A percentile compares a stretch with the other conserved stretches of the same genome.
phyloP scores from a whole-genome alignment of 2,113 vertebrate genomes.

The Paramisgurnus dabryanus region DNA sequence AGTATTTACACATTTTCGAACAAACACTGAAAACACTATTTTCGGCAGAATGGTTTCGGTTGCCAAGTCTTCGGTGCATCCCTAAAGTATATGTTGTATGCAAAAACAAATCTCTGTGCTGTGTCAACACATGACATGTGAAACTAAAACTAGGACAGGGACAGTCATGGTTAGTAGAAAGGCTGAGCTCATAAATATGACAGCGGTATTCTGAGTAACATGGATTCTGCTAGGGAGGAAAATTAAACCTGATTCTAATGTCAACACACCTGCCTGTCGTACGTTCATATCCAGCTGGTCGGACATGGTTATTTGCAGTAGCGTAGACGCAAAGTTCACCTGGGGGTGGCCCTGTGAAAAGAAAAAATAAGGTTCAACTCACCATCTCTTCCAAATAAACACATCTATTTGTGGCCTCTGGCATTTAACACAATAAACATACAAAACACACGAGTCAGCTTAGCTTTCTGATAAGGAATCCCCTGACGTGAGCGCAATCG shows the following conservation, averaged over 20 bases:
- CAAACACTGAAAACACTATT: no score
- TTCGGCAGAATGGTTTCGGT: no score
- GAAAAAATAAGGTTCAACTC: constrained; percentile 2
- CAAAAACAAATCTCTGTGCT: constrained; percentile 8
- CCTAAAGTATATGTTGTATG: background rate
- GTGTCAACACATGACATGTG: constrained; percentile 35
- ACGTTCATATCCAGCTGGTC: constrained; percentile 97
- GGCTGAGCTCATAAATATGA: constrained; percentile 6
- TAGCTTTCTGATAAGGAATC: background rate
- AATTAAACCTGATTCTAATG: background rate
- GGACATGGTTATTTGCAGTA: constrained; percentile 97
- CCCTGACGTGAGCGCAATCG: background rate
- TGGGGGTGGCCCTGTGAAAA: constrained; percentile 87
- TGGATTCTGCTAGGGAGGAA: background rate
- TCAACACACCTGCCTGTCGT: constrained; percentile 92
- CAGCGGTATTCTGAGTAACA: background rate
- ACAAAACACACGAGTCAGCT: background rate
- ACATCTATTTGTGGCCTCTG: background rate
- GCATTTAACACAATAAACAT: background rate
- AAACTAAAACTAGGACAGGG: background rate
- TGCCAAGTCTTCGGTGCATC: background rate
- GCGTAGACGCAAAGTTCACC: constrained; percentile 93
- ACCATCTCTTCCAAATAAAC: background rate
- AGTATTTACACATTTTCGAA: no score
- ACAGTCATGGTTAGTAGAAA: background rate